phyloP scores from a whole-genome alignment of 1,140 invertebrate species.

The Drosophila micromelanica region DNA sequence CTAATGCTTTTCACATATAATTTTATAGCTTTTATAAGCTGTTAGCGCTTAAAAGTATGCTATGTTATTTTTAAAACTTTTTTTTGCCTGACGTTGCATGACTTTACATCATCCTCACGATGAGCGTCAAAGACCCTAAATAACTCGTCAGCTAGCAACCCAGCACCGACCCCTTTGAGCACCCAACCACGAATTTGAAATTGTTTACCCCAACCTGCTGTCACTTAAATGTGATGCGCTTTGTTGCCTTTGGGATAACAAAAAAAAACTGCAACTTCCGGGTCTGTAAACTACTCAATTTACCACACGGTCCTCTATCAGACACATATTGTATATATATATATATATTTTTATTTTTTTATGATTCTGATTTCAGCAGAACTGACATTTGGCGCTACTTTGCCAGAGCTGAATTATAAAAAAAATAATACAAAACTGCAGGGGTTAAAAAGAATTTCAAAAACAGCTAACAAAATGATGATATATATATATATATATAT shows the following conservation, averaged over 20 bases:
- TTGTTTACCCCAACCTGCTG: constrained; percentile 36
- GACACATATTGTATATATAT: neutral
- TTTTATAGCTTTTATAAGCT: too few species aligned
- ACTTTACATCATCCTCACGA: neutral
- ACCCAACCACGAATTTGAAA: constrained; percentile 10
- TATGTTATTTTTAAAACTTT: constrained; percentile 2
- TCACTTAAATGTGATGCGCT: constrained; percentile 73
- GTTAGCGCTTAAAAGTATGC: constrained; percentile 2
- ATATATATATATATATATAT: constrained; percentile 8
- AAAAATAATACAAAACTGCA: constrained; percentile 30
- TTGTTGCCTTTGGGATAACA: constrained; percentile 65
- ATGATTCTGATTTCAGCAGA: constrained; percentile 70
- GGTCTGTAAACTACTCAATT: constrained; percentile 41
- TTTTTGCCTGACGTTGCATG: constrained; percentile 11
- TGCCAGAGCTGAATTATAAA: constrained; percentile 46
- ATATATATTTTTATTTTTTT: constrained; percentile 35
- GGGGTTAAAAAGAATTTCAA: constrained; percentile 38
- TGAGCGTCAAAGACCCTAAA: constrained; percentile 12
- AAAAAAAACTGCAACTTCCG: constrained; percentile 59
- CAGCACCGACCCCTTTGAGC: neutral
- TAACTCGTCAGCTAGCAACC: constrained; percentile 12
- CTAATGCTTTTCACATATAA: too few species aligned
- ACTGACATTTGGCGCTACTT: constrained; percentile 81
- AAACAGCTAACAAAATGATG: constrained; percentile 59
- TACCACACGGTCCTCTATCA: neutral